A percentile compares a stretch with the other conserved stretches of the same genome.
These are phyloP conservation scores for Heliconius cydno DNA, from an alignment of 2,888 invertebrate genomes.

Conservation along the genomic window DNA sequence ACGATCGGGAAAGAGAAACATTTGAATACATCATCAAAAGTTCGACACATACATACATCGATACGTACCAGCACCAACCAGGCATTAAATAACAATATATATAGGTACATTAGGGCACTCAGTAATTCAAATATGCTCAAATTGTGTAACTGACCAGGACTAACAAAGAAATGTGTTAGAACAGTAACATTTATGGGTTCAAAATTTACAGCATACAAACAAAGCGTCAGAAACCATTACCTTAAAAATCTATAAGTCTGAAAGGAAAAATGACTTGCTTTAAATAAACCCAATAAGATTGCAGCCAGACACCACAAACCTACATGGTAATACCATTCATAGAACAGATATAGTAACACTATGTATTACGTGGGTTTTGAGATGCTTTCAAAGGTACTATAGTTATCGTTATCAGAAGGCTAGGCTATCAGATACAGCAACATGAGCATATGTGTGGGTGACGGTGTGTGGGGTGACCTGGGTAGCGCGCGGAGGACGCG, in stretches of 20 bases:
- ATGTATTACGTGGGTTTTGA: background rate
- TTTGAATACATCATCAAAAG: conserved; percentile 28
- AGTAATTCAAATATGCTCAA: conserved; percentile 21
- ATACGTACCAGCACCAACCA: conserved; percentile 17
- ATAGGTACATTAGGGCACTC: conserved; percentile 4
- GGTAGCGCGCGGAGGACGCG: conserved; percentile 83
- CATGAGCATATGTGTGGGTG: conserved; percentile 46
- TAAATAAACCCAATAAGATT: conserved; percentile 8
- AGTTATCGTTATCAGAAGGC: conserved; percentile 14
- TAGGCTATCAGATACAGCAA: conserved; percentile 21
- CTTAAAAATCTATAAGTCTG: conserved; percentile 11
- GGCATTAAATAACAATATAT: conserved; percentile 21
- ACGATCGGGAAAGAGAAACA: conserved; percentile 29
- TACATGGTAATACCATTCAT: conserved; percentile 15
- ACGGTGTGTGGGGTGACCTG: conserved; percentile 75
- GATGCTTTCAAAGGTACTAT: conserved; percentile 16
- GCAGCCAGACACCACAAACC: conserved; percentile 7
- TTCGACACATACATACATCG: conserved; percentile 20
- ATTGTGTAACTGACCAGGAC: conserved; percentile 23
- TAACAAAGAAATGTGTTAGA: conserved; percentile 9
- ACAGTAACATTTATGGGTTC: conserved; percentile 13
- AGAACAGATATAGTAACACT: conserved; percentile 13
- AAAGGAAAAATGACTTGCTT: conserved; percentile 13
- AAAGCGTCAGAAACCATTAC: conserved; percentile 16
- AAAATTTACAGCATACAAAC: conserved; percentile 18